A percentile compares a stretch with the other conserved stretches of the same genome.
Evolutionary conservation across 2,113 vertebrate species (phyloP).

Genomic region (Thryonomys swinderianus): DNA sequence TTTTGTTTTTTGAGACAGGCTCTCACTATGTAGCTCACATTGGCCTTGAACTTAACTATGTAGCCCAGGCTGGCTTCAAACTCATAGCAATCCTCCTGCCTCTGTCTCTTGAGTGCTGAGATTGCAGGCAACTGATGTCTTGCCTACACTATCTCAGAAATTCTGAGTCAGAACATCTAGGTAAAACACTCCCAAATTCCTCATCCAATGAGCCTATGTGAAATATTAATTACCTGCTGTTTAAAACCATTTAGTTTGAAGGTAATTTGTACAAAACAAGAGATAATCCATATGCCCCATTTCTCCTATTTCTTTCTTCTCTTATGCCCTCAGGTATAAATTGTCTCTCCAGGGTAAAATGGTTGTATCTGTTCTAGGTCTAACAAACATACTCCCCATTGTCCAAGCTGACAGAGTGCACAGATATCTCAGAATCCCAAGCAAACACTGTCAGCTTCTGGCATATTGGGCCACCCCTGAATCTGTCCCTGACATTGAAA

Average conservation of each 20-base stretch:
- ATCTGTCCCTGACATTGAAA: neutral
- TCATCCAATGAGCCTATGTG: neutral
- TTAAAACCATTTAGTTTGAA: neutral
- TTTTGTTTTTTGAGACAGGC: neutral
- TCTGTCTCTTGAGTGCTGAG: neutral
- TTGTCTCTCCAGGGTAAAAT: neutral
- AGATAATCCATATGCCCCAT: neutral
- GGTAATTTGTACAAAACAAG: neutral
- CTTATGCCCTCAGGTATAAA: neutral
- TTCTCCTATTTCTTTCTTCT: neutral
- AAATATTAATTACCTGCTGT: neutral
- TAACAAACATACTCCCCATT: neutral
- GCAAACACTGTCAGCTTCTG: neutral
- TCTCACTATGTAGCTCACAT: neutral
- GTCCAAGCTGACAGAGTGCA: neutral
- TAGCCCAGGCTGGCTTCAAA: neutral
- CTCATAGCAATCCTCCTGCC: neutral
- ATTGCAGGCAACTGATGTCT: neutral
- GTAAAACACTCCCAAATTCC: neutral
- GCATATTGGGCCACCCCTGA: neutral
- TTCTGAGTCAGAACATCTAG: neutral
- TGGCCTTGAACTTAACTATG: neutral
- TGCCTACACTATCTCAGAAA: neutral
- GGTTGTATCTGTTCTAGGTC: neutral
- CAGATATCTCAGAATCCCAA: neutral